Conservation (phyloP, 1,140 invertebrate species). For the Aphis craccivora region DNA sequence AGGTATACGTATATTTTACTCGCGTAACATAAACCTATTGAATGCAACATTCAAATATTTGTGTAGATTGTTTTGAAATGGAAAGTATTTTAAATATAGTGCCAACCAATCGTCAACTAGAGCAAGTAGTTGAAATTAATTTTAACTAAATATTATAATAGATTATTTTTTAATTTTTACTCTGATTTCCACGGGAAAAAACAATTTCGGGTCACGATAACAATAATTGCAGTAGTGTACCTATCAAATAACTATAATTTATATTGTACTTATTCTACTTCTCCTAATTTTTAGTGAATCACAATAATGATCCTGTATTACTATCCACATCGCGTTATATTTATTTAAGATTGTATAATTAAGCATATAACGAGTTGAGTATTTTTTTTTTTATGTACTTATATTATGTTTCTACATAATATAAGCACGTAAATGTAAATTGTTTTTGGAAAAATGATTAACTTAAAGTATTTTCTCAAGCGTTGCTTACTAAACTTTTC, state of each 20-base stretch:
- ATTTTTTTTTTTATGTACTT: neutral
- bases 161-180: neutral
- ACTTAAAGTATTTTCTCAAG: neutral
- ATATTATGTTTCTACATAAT: neutral
- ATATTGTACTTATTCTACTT: neutral
- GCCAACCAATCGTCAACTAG: neutral
- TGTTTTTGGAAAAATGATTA: neutral
- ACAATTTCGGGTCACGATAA: neutral
- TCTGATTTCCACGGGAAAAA: neutral
- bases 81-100: neutral
- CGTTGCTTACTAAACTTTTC: neutral
- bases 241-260: neutral
- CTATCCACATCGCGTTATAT: neutral
- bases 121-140: neutral
- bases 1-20: neutral
- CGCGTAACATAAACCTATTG: neutral
- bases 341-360: neutral
- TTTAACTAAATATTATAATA: neutral
- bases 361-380: neutral
- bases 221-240: neutral
- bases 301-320: neutral
- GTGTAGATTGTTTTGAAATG: conserved; percentile 6
- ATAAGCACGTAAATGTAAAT: conserved; percentile 8
- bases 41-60: neutral
- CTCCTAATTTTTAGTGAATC: neutral